phyloP scores from a whole-genome alignment of 2,888 invertebrate species.

The Drosophila meridiana region DNA sequence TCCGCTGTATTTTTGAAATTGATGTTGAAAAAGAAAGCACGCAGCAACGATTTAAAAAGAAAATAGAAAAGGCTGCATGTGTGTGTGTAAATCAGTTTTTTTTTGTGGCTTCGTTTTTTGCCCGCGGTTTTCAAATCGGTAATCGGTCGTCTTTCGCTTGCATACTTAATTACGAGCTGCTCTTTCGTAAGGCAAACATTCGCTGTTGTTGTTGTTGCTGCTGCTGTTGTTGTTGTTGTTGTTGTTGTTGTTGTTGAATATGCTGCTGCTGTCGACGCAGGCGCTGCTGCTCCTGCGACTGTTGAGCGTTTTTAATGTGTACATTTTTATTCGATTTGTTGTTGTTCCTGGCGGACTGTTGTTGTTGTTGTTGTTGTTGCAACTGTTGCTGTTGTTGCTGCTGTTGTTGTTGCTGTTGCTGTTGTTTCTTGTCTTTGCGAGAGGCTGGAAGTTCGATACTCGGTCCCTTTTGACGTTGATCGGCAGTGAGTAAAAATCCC shows the following conservation, averaged over 20 bases:
- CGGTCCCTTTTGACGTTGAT: conserved; percentile 57
- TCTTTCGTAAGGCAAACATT: conserved; percentile 35
- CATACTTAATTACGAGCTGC: conserved; percentile 35
- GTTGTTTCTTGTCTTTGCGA: conserved; percentile 16
- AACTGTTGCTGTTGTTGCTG: not conserved
- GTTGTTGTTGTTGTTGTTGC: not conserved
- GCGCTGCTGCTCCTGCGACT: conserved; percentile 24
- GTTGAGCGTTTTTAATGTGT: conserved; percentile 10
- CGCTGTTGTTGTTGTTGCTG: conserved; percentile 31
- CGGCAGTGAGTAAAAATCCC: conserved; percentile 70
- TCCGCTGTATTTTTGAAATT: conserved; percentile 4
- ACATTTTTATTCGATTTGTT: conserved; percentile 29
- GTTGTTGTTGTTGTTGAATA: not conserved
- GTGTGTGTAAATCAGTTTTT: not conserved
- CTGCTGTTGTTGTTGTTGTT: not conserved
- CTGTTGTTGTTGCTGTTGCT: conserved; percentile 5
- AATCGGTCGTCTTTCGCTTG: not conserved
- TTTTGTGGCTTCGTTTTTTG: not conserved
- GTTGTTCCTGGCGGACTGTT: conserved; percentile 10
- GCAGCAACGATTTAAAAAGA: conserved; percentile 2
- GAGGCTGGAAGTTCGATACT: conserved; percentile 16
- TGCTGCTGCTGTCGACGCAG: conserved; percentile 22
- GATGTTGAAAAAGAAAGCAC: conserved; percentile 1
- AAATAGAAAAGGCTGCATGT: conserved; percentile 4
- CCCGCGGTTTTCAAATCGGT: not conserved